Evolutionary conservation across 2,888 invertebrate genomes (phyloP).

Genomic region (Epinotia brunnichana): DNA sequence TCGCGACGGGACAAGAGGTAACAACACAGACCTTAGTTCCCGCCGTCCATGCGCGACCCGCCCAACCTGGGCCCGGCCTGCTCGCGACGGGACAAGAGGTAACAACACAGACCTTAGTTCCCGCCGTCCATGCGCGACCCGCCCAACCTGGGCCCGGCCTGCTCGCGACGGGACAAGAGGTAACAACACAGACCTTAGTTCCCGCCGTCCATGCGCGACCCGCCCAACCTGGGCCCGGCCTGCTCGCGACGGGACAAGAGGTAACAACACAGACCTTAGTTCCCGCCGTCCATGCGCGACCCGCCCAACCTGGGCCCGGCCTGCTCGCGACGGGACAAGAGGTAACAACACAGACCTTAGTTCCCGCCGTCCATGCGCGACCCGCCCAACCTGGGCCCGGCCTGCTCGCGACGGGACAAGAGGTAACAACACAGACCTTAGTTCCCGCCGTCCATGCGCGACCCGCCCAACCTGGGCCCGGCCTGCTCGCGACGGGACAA

Average conservation of each 20-base stretch:
- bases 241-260: slow-evolving; percentile 65
- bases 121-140: slow-evolving; percentile 80
- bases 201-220: slow-evolving; percentile 80
- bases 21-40: slow-evolving; percentile 87
- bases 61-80: slow-evolving; percentile 71
- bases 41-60: slow-evolving; percentile 78
- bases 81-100: slow-evolving; percentile 67
- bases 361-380: slow-evolving; percentile 85
- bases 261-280: slow-evolving; percentile 83
- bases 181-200: slow-evolving; percentile 86
- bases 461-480: slow-evolving; percentile 71
- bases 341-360: slow-evolving; percentile 73
- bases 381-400: slow-evolving; percentile 71
- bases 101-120: slow-evolving; percentile 86
- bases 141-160: slow-evolving; percentile 70
- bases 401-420: slow-evolving; percentile 65
- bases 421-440: slow-evolving; percentile 74
- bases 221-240: slow-evolving; percentile 71
- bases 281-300: slow-evolving; percentile 83
- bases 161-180: slow-evolving; percentile 66
- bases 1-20: slow-evolving; percentile 67
- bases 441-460: slow-evolving; percentile 85
- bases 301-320: slow-evolving; percentile 73
- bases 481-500: slow-evolving; percentile 67
- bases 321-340: slow-evolving; percentile 64